Percentiles rank a stretch among this genome's conserved stretches.
phyloP scores from a whole-genome alignment of 30 jellyfish, hydroid and myxozoan genomes.

The Cassiopea xamachana region DNA sequence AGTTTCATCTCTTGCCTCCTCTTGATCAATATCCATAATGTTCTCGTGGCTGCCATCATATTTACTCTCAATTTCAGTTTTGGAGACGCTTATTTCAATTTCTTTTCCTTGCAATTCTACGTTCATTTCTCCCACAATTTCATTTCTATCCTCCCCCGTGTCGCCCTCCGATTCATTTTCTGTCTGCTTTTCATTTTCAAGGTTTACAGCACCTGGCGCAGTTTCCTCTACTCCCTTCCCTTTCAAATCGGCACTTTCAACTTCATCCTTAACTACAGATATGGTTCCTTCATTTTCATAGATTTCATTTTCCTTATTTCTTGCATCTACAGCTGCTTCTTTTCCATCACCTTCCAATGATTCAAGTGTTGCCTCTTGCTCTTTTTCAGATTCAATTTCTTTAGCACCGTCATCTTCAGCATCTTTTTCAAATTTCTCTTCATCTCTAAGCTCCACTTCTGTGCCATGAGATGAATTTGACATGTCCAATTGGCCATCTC shows the following conservation, averaged over 20 bases:
- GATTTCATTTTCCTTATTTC: conserved; percentile 6
- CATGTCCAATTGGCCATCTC: neutral
- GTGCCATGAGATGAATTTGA: neutral
- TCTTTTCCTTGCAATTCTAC: neutral
- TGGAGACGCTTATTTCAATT: neutral
- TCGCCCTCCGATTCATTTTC: neutral
- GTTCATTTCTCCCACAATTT: neutral
- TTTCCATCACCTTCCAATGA: neutral
- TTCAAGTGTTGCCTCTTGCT: neutral
- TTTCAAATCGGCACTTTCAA: conserved; percentile 5
- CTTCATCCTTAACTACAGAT: neutral
- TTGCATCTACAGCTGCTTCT: neutral
- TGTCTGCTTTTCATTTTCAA: neutral
- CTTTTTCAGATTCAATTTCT: neutral
- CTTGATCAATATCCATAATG: conserved; percentile 10
- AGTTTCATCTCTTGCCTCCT: conserved; percentile 28
- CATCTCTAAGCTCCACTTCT: neutral
- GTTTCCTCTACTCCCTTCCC: neutral
- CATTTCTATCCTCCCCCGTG: neutral
- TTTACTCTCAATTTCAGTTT: conserved; percentile 4
- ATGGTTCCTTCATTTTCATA: neutral
- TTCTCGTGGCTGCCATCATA: neutral
- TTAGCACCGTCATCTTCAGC: neutral
- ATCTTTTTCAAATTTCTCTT: neutral
- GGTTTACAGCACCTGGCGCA: neutral